Evolutionary conservation across 1,140 invertebrate species (phyloP).

Genomic region (Drosophila micromelanica): DNA sequence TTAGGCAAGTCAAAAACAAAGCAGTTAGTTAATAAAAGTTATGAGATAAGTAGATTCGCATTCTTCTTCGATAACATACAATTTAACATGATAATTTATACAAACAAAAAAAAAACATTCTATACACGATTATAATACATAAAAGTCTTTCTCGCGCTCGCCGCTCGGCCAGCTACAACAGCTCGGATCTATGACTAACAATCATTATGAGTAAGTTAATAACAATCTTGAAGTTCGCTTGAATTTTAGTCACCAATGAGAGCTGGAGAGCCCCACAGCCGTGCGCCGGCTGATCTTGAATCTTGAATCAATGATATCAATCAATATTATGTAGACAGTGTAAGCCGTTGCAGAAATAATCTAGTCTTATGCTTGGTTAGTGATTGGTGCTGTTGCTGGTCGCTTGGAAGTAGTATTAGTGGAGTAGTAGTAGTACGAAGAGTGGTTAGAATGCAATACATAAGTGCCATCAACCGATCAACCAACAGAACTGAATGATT

Average conservation of each 20-base stretch:
- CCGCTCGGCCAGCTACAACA: slow-evolving; percentile 15
- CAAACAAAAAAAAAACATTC: slow-evolving; percentile 63
- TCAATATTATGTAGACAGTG: slow-evolving; percentile 37
- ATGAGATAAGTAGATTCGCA: slow-evolving; percentile 12
- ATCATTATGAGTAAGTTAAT: slow-evolving; percentile 18
- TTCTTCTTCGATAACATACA: slow-evolving; percentile 51
- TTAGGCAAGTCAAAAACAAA: slow-evolving; percentile 39
- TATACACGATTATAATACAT: slow-evolving; percentile 56
- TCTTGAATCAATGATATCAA: slow-evolving; percentile 36
- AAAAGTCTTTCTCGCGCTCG: slow-evolving; percentile 32
- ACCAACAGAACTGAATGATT: slow-evolving; percentile 52
- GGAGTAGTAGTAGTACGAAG: slow-evolving; percentile 43
- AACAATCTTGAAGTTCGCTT: slow-evolving; percentile 18
- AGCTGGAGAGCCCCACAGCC: slow-evolving; percentile 17
- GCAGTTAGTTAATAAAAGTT: slow-evolving; percentile 33
- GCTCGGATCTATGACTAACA: slow-evolving; percentile 33
- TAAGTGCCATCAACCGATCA: slow-evolving; percentile 68
- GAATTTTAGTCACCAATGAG: slow-evolving; percentile 27
- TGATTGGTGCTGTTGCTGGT: slow-evolving; percentile 69
- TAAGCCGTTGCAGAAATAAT: slow-evolving; percentile 55
- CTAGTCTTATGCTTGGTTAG: slow-evolving; percentile 60
- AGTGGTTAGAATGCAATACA: slow-evolving; percentile 76
- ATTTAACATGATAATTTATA: slow-evolving; percentile 64
- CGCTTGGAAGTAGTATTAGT: slow-evolving; percentile 49
- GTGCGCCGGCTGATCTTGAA: slow-evolving; percentile 17